Conservation (phyloP, 2,797 vertebrate genomes). For the Potorous gilbertii region DNA sequence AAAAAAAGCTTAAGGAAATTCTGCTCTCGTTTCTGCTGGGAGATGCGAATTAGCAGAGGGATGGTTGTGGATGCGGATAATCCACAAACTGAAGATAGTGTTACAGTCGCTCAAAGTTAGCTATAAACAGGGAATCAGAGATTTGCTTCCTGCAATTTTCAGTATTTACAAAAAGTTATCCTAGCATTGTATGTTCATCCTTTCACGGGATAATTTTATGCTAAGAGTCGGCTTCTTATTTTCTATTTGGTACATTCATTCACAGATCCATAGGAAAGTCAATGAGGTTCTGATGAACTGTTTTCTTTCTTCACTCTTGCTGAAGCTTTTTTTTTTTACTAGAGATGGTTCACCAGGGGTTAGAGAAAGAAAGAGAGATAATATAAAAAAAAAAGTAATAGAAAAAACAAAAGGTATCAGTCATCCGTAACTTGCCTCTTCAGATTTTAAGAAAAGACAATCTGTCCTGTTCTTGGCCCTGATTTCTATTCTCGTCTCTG, state of each 20-base stretch:
- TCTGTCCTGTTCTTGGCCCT: conserved; percentile 69
- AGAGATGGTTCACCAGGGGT: not conserved
- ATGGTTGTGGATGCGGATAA: conserved; percentile 8
- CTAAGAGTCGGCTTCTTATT: conserved; percentile 34
- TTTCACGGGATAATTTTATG: conserved; percentile 8
- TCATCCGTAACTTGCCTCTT: conserved; percentile 13
- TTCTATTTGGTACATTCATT: conserved; percentile 4
- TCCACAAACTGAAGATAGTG: not conserved
- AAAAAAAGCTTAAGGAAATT: not conserved
- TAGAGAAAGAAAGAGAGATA: not conserved
- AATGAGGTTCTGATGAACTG: not conserved
- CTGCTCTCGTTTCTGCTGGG: conserved; percentile 25
- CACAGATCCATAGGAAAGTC: conserved; percentile 2
- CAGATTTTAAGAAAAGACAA: conserved; percentile 53
- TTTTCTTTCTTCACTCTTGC: not conserved
- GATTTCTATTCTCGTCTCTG: conserved; percentile 57
- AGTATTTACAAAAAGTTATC: conserved; percentile 42
- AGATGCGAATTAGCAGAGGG: conserved; percentile 50
- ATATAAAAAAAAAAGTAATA: not conserved
- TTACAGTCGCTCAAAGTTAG: not conserved
- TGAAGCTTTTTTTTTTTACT: not conserved
- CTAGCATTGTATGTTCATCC: not conserved
- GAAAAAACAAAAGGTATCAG: not conserved
- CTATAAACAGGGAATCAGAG: conserved; percentile 1
- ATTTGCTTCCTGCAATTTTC: conserved; percentile 31